Conservation (phyloP, 2,797 vertebrate genomes). For the Anas bahamensis region DNA sequence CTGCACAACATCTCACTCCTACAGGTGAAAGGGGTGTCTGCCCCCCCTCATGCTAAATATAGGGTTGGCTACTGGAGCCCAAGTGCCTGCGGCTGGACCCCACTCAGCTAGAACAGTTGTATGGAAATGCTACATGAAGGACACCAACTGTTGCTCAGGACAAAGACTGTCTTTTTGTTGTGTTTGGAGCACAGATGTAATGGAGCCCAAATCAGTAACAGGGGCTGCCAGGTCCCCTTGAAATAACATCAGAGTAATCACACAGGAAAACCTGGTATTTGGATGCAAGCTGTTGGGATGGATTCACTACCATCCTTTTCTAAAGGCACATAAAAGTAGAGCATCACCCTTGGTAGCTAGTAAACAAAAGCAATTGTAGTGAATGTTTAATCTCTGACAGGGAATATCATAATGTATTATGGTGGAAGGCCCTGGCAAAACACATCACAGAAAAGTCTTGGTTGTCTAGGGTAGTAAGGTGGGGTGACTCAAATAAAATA, state of each 20-base stretch:
- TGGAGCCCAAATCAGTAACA: not conserved
- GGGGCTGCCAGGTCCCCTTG: not conserved
- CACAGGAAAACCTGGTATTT: not conserved
- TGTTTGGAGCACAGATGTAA: not conserved
- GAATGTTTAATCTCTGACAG: not conserved
- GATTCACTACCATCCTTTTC: not conserved
- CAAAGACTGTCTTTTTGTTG: not conserved
- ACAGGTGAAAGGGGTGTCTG: not conserved
- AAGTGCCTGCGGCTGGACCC: not conserved
- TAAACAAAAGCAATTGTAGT: not conserved
- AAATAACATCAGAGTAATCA: not conserved
- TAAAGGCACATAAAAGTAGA: not conserved
- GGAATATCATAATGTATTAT: not conserved
- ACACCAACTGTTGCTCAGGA: not conserved
- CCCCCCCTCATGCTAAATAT: not conserved
- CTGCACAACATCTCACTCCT: not conserved
- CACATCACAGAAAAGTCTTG: not conserved
- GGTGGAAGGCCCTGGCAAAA: not conserved
- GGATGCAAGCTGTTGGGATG: not conserved
- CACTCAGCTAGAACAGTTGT: not conserved
- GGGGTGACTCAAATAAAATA: not conserved
- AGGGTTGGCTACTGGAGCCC: rapidly evolving
- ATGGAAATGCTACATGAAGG: not conserved
- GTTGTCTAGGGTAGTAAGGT: not conserved
- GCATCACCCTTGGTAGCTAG: not conserved